Percentiles rank a stretch among this genome's conserved stretches.
These are phyloP conservation scores for Littorina saxatilis DNA, from an alignment of 1,140 invertebrate genomes.

Conservation along the genomic window DNA sequence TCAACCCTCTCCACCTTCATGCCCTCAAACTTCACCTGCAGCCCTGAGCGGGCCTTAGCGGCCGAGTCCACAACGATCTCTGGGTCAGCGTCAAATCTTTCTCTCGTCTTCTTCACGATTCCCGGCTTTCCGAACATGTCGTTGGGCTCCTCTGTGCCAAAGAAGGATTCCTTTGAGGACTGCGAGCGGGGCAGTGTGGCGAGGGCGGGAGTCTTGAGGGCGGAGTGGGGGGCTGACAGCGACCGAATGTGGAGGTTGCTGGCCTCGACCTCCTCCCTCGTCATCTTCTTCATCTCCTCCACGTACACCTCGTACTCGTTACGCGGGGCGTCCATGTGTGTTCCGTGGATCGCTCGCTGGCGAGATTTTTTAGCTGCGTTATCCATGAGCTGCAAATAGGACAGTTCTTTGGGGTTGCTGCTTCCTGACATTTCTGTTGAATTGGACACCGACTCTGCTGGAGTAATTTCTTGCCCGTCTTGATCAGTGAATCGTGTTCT, in stretches of 20 bases:
- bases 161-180: constrained; percentile 57
- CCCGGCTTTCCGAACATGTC: constrained; percentile 11
- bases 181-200: constrained; percentile 44
- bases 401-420: not conserved
- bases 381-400: constrained; percentile 50
- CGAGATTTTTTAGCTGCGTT: constrained; percentile 38
- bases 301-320: constrained; percentile 68
- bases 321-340: constrained; percentile 51
- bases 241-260: constrained; percentile 60
- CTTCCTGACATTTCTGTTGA: no score
- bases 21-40: not conserved
- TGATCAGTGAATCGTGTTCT: no score
- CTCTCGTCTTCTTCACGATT: not conserved
- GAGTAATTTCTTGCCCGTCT: no score
- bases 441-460: no score
- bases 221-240: constrained; percentile 59
- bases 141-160: constrained; percentile 40
- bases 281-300: constrained; percentile 47
- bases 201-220: constrained; percentile 13
- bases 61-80: constrained; percentile 42
- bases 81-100: not conserved
- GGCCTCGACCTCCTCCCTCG: constrained; percentile 36
- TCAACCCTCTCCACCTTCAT: not conserved
- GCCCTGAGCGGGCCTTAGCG: not conserved
- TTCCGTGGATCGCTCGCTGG: constrained; percentile 57